Evolutionary conservation across 2,113 vertebrate species (phyloP), one percentile per base, ranked within the genome.

Genomic region (Leucosticte australis): DNA sequence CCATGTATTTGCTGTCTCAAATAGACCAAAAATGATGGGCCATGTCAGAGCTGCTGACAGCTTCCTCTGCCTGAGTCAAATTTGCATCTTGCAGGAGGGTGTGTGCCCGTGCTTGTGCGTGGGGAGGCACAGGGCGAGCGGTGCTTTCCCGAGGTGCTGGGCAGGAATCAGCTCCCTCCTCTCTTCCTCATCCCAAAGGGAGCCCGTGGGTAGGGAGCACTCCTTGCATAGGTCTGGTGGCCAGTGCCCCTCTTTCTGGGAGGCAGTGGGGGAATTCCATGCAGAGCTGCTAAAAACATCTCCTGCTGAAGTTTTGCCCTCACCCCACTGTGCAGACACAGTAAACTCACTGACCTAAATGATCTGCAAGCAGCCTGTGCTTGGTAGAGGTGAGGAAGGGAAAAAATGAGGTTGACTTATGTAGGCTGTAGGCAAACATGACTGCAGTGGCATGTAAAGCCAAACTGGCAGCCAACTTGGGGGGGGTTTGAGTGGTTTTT

Each of bases 181-280:
- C 4, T 21, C 22, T 37, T 85, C 56, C 78, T 59, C 31, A 10
- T 68, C 59, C 55, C 53, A 24, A 63, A 56, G 35, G 37, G n/a
- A 79, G 31, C n/a, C 10, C 0, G 0, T 19, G 27, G n/a, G 28
- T 13, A 41, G 31, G 37, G 52, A 42, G 50, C 50, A 9, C 23
- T 63, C 23, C 41, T 57, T 57, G 56, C 12, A 1, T 2, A 26
- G 70, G 8, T 41, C 19, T 63, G 35, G 39, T 47, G 70, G 22
- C 44, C 53, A 42, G 10, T 24, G 52, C 18, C 17, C 19, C 30
- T 50, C 47, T 52, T 86, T 35, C 30, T 75, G 56, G 20, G 50
- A 55, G 33, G 30, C 49, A 62, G 16, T 20, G 52, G 7, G 21
- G 39, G 16, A 18, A 5, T 33, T 67, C 60, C 24, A 0, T 49